Conservation (phyloP, 2,888 invertebrate genomes). For the Glyphotaelius pellucidus region DNA sequence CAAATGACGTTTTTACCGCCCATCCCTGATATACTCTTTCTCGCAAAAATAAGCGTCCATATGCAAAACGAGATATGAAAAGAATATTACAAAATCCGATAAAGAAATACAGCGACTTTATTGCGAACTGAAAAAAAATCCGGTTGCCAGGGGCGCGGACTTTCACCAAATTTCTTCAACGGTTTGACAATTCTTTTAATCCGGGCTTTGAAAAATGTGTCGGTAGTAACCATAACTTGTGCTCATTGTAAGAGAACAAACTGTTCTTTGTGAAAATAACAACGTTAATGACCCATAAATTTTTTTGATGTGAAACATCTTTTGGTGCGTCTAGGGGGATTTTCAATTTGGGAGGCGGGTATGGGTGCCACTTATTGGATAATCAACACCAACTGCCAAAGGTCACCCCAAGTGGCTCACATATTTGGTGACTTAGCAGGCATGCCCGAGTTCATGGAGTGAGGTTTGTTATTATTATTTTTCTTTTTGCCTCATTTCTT, state of each 20-base stretch:
- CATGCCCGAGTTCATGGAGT: too few relatives aligned
- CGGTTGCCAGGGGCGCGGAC: background rate
- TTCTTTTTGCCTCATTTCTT: too few relatives aligned
- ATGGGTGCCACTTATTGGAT: too few relatives aligned
- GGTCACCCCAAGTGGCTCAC: too few relatives aligned
- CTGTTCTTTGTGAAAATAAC: background rate
- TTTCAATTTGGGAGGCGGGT: too few relatives aligned
- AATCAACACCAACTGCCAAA: too few relatives aligned
- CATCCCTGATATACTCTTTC: conserved; percentile 25
- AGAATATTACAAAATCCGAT: conserved; percentile 40
- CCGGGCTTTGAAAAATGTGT: background rate
- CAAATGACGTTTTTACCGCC: conserved; percentile 46
- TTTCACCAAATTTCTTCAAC: background rate
- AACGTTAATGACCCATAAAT: background rate
- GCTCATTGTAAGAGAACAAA: background rate
- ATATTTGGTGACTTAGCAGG: too few relatives aligned
- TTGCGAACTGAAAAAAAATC: background rate
- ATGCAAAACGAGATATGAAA: conserved; percentile 52
- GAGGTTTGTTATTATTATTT: too few relatives aligned
- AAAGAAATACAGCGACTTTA: conserved; percentile 10
- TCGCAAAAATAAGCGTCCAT: background rate
- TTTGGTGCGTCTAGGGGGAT: too few relatives aligned
- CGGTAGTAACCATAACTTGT: background rate
- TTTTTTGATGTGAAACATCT: too few relatives aligned
- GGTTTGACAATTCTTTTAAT: background rate